Base-by-base conservation (phyloP, 2,113 vertebrate genomes). In the Tamias sibiricus region DNA sequence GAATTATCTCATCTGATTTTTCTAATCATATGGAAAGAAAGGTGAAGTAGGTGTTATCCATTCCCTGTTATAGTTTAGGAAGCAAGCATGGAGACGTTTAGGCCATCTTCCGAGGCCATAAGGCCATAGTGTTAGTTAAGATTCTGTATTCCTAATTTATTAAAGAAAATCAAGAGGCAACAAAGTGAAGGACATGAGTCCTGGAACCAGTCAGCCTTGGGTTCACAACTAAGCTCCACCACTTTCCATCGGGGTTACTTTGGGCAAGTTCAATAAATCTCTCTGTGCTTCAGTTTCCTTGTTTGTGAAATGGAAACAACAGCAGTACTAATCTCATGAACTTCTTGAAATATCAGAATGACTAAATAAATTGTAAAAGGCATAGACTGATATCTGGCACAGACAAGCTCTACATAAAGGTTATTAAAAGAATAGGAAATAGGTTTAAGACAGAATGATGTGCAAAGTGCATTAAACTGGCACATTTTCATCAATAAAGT, bases 1-100 rank as follows among this genome's bases (percentile, higher is more conserved):
- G 40, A 87, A 90, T 91, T 86, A 76, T 94, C 20, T 94, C 42
- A 72, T 77, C 16, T 71, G 14, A 85, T 84, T 22, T 81, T 97
- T 19, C 24, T 84, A 75, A 64, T 71, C 54, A 69, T 30, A 5
- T 32, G 8, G 17, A 54, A 16, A 85, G 35, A 87, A 95, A 92
- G 52, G 16, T 26, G 30, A 22, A 71, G 47, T 74, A 59, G 10
- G 22, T 68, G 10, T 47, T 82, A n/a, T 44, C 4, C 7, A 74
- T 8, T 44, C 13, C 24, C 8, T 57, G 69, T 95, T 30, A 32
- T 28, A 57, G 47, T 49, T 42, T 79, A 69, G 71, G 42, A 95
- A 94, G 42, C 4, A 64, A 86, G 24, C 17, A 32, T 13, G 8
- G 28, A 44, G 62, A 69, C n/a, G 37, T 68, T 54, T 35, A 52